Base-by-base conservation (phyloP, 2,113 vertebrate genomes). In the Lycaon pictus region DNA sequence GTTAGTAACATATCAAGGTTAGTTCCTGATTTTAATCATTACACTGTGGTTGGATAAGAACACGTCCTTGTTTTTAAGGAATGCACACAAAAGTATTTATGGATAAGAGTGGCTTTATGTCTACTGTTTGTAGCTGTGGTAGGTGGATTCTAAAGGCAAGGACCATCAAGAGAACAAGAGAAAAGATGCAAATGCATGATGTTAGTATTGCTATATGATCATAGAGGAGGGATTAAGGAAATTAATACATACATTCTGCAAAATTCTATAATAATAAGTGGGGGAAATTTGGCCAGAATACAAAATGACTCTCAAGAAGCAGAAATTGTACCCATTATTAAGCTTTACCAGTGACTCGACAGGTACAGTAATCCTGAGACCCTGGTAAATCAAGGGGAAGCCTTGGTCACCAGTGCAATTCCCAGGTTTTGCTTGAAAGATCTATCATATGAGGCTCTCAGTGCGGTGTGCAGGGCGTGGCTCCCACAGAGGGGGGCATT, bases 401-500 rank as follows among this genome's bases (percentile, higher is more conserved):
- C 25, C 22, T 6, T 56, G 23, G 20, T 11, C 19, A 27, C 12
- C 19, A 1, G 32, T 10, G 6, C 20, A 11, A 8, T 10, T 8
- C 7, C 3, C 51, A 58, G 15, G 9, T 74, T 56, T 63, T 55
- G 3, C 35, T 56, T n/a, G 20, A 12, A 51, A 43, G 48, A 67
- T 35, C 90, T 29, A 7, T 6, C 32, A 5, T 13, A 37, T 12
- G 19, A 13, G 10, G n/a, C 11, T 51, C 3, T 27, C 13, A 22
- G 3, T 5, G 9, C 3, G 0, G 4, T 4, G 1, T 22, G 56
- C 25, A 23, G 27, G 37, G 4, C 32, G 7, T 4, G 5, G 20
- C 27, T 48, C 32, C n/a, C 53, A 20, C 23, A 11, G 27, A 48
- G 29, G 82, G 67, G 65, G 35, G 11, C 43, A 16, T 27, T 35